phyloP scores from a whole-genome alignment of 2,113 vertebrate species.

The Grammomys dolichurus region DNA sequence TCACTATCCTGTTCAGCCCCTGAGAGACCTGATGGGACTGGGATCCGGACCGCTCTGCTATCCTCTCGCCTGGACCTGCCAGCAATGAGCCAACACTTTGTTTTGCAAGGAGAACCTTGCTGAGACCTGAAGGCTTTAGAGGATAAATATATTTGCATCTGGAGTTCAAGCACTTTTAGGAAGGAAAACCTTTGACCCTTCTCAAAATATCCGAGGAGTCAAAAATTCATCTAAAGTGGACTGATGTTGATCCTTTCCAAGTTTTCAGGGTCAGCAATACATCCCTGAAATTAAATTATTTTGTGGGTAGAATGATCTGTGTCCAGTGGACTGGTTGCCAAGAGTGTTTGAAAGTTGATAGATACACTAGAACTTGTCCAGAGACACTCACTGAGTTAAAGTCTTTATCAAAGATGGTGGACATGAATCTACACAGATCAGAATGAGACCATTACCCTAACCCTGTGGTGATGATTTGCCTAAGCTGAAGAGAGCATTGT shows the following conservation, averaged over 20 bases:
- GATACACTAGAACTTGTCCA: neutral
- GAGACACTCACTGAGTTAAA: neutral
- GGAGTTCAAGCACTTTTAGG: neutral
- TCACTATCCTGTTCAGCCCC: too few relatives aligned
- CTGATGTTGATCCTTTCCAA: neutral
- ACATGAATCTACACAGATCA: neutral
- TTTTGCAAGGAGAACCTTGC: neutral
- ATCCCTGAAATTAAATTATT: neutral
- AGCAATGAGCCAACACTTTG: neutral
- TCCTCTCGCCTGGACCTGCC: too few relatives aligned
- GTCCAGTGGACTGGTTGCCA: neutral
- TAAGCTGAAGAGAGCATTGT: neutral
- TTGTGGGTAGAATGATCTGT: neutral
- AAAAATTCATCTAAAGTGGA: neutral
- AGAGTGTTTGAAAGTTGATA: neutral
- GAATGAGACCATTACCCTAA: neutral
- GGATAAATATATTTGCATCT: neutral
- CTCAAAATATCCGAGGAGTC: neutral
- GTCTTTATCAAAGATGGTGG: neutral
- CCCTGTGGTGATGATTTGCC: neutral
- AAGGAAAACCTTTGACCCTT: neutral
- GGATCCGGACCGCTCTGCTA: too few relatives aligned
- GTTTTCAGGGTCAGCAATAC: neutral
- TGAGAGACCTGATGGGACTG: too few relatives aligned
- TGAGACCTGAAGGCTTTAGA: neutral